Evolutionary conservation across 1,140 invertebrate species (phyloP), one percentile per base, ranked within the genome.

Genomic region (Euwallacea fornicatus): DNA sequence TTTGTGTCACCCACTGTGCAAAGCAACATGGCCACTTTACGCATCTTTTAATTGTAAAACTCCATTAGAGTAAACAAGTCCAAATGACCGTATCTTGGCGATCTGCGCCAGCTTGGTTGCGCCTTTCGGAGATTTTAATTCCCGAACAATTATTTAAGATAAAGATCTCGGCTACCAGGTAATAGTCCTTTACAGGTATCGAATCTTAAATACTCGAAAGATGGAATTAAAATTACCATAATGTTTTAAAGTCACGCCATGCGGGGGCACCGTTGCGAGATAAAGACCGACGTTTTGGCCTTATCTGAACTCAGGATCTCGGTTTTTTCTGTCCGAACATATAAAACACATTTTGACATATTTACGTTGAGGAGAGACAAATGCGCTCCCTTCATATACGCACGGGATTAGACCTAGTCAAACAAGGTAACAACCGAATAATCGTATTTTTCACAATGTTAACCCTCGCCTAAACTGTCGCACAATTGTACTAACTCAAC

Each of bases 161-260:
- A 65, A 65, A 42, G 46, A 65, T 65, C 63, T 65, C 47, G 33
- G 47, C 63, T 65, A 65, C 63, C 63, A 65, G 63, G 16, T 65
- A 42, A 65, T 65, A 54, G 63, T 65, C 63, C 46, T 50, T 53
- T 66, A 60, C 56, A 50, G 7, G 66, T 47, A 68, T 60, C 66
- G 66, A 46, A 60, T 68, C 66, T 60, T 68, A 68, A 68, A 68
- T 10, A 53, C 66, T 68, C 21, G 42, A 60, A 68, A 60, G 56
- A 68, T 68, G 55, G 44, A 15, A 60, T 68, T 68, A 50, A 60
- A 60, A 68, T 68, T 68, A 68, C 66, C 66, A 68, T 68, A 68
- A 68, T 50, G 66, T 68, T 68, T 68, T 10, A 46, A 21, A 60
- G 50, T 68, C 66, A 68, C 66, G 66, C 66, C 43, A 68, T 60